Base-by-base conservation (phyloP, 1,140 invertebrate genomes). In the Cydia splendana region DNA sequence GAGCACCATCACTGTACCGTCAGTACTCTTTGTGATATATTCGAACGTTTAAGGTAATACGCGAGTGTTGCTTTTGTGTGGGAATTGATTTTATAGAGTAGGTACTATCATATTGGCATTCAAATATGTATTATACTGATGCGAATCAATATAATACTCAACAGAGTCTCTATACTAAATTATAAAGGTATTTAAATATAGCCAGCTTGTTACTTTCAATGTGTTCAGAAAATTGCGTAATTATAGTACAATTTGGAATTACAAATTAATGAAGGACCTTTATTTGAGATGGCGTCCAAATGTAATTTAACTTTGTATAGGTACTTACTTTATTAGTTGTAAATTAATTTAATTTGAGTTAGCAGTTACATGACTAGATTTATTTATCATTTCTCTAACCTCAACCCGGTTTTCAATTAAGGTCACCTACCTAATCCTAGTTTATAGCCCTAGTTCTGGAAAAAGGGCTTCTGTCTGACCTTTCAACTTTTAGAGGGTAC, bases 1-100 rank as follows among this genome's bases (percentile, higher is more conserved):
- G 65, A 38, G 65, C 24, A 69, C 65, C 65, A 38, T 69, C 30
- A 69, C 30, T 30, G 65, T 62, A 24, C 65, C 18, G 62, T 65
- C 62, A 69, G 15, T 69, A 69, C 57, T 69, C 28, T 30, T 38
- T 30, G 65, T 38, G 65, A 69, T 69, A 69, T 69, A 69, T 69
- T 69, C 65, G 65, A 38, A 30, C 65, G 65, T 69, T 69, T 69
- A 69, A 69, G 65, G 28, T 69, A 69, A 69, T 69, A 69, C 18
- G 12, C 28, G 65, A 69, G 65, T 69, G 65, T 34, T 69, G 65
- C 24, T 69, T 69, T 69, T 69, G 30, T 65, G 13, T 30, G 30
- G 12, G 65, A 30, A 69, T 38, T 69, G 65, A 30, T 30, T 38
- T 69, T 69, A n/a, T n/a, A n/a, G 18, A 20, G 20, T n/a, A 24